Evolutionary conservation across 2,113 vertebrate species (phyloP), one percentile per base, ranked within the genome.

Genomic region (Alethe diademata): DNA sequence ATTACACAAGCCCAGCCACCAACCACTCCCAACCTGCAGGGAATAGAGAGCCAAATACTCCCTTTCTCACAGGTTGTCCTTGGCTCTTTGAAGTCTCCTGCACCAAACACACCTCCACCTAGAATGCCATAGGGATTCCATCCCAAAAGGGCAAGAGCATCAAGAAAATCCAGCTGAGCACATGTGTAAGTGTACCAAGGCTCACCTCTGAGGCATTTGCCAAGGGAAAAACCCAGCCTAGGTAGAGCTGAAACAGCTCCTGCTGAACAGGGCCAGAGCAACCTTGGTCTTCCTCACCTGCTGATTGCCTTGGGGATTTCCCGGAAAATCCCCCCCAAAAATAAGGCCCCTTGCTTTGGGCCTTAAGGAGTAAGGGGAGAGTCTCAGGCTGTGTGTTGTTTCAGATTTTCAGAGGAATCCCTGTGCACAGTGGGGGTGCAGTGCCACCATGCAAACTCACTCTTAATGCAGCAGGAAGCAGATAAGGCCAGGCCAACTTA

Each of bases 321-420:
- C 47, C 78, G 51, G 42, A 25, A 86, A 40, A 45, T 45, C 19
- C 43, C 43, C 43, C 43, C 9, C 19, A 45, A 5, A 45, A 45
- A 45, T 45, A 45, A 45, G 43, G 2, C 1, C 42, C 20, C 28
- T 64, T 38, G 33, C 53, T 76, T 61, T 1, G n/a, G 18, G 14
- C 12, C 13, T 22, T 9, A 10, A 16, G 24, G 10, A 43, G 14
- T 1, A 3, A 3, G 0, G 16, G 17, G 10, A 15, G 9, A 2
- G 3, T 65, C 12, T 51, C 36, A 70, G 20, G 36, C 35, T 8
- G 5, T 40, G 38, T 1, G 0, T n/a, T 54, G 45, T 87, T 53
- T 20, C 71, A 43, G 42, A n/a, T 67, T 60, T 51, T 56, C 23
- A 10, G 35, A 16, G 33, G 14, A 19, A 38, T 43, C 47, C 45